These are phyloP conservation scores for Rhabdornis inornatus DNA, from an alignment of 2,113 vertebrate species.

Conservation along the genomic window DNA sequence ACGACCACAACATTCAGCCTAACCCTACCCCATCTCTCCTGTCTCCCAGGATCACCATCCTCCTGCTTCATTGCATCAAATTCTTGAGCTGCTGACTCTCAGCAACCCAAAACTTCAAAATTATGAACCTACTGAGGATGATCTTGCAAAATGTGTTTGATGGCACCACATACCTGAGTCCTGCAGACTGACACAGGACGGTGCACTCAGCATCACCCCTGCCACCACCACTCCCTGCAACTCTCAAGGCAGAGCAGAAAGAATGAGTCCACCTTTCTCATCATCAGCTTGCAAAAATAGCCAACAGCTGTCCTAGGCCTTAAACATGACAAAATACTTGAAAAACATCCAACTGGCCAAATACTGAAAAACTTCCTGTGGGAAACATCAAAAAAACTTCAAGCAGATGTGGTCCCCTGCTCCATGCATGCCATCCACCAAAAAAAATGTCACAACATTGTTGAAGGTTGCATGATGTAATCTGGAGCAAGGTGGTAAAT, in stretches of 20 bases:
- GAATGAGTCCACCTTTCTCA: neutral
- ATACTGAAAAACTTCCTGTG: neutral
- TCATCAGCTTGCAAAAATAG: neutral
- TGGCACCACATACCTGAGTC: neutral
- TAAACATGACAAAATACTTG: neutral
- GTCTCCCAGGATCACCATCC: neutral
- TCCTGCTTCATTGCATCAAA: neutral
- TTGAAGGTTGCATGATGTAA: conserved; percentile 29
- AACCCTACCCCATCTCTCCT: neutral
- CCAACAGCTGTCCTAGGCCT: neutral
- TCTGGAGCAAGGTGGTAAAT: conserved; percentile 15
- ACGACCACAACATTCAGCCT: accelerated
- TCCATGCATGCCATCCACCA: neutral
- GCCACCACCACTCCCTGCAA: neutral
- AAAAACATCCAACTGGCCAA: neutral
- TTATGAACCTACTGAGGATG: neutral
- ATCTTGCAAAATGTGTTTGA: neutral
- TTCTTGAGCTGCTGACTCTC: neutral
- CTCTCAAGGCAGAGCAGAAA: neutral
- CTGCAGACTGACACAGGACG: neutral
- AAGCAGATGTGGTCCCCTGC: neutral
- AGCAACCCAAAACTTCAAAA: neutral
- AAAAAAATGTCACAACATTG: neutral
- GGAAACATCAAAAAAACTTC: conserved; percentile 8
- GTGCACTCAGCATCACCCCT: neutral